Evolutionary conservation across 2,113 vertebrate species (phyloP), one percentile per base, ranked within the genome.

Genomic region (Psammodynastes pulverulentus): DNA sequence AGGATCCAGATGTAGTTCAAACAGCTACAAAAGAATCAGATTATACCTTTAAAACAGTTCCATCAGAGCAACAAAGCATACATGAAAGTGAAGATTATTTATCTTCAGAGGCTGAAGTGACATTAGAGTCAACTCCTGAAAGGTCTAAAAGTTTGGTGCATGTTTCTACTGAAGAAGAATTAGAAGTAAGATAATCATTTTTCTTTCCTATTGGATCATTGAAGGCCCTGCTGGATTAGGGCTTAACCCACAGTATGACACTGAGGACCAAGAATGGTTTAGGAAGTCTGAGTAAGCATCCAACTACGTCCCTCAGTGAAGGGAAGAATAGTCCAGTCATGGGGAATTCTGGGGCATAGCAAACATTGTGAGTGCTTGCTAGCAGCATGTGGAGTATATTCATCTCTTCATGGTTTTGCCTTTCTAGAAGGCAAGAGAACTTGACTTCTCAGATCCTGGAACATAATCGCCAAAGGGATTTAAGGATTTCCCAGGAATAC

Each of bases 1-100:
- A 93, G 93, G 52, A 1, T 46, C 12, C 86, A 48, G 87, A 93
- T 89, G 39, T 9, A 86, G 24, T 10, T 79, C 88, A 86, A 92
- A 48, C 10, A 49, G 3, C 10, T 52, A 43, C 8, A 45, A 45
- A n/a, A 10, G 43, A 84, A 90, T 17, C n/a, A 52, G 10, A 34
- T 48, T 23, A 4, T 89, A 4, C 4, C 5, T 26, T 48, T 39
- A 24, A 10, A 90, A 10, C 3, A 88, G 5, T 48, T 90, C 84
- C 91, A 19, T 9, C 45, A 62, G 91, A 92, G 21, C 2, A 9
- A 10, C n/a, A 8, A 46, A 48, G 39, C 12, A 39, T 34, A 53
- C 79, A 51, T 19, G 87, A 90, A 88, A 94, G 45, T 45, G 88
- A 84, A 21, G 51, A 26, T 6, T 7, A n/a, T 89, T 62, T 54